Evolutionary conservation across 2,113 vertebrate genomes (phyloP).

Genomic region (Tragelaphus scriptus): DNA sequence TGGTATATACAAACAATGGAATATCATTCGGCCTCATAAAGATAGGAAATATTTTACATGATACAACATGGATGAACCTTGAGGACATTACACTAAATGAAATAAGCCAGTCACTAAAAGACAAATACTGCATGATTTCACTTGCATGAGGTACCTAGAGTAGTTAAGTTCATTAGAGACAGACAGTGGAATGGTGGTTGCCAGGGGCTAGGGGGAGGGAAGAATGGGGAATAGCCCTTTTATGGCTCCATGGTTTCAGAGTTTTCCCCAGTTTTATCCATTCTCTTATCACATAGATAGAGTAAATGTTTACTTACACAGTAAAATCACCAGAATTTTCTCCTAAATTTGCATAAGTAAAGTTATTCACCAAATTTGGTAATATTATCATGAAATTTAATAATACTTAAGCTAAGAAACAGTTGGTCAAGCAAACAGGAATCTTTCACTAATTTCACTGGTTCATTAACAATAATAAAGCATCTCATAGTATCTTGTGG

Average conservation of each 20-base stretch:
- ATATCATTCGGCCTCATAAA: not conserved
- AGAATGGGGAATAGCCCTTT: not conserved
- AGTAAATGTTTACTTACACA: not conserved
- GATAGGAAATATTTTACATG: not conserved
- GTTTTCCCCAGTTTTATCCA: not conserved
- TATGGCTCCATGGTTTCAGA: not conserved
- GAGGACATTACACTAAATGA: not conserved
- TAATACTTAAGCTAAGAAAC: conserved; percentile 40
- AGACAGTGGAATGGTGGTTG: not conserved
- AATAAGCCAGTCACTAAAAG: not conserved
- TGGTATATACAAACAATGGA: not conserved
- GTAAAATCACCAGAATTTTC: not conserved
- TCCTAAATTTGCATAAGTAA: conserved; percentile 24
- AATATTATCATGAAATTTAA: conserved; percentile 41
- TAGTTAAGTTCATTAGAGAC: not conserved
- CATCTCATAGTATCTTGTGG: conserved; percentile 28
- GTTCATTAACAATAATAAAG: conserved; percentile 38
- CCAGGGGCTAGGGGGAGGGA: too few species aligned
- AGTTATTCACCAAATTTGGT: not conserved
- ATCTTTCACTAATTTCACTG: conserved; percentile 52
- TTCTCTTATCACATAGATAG: not conserved
- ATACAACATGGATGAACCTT: not conserved
- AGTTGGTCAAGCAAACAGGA: not conserved
- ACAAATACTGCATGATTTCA: not conserved
- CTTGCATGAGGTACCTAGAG: not conserved